Conservation (phyloP, 2,113 vertebrate genomes). For the Conger conger region DNA sequence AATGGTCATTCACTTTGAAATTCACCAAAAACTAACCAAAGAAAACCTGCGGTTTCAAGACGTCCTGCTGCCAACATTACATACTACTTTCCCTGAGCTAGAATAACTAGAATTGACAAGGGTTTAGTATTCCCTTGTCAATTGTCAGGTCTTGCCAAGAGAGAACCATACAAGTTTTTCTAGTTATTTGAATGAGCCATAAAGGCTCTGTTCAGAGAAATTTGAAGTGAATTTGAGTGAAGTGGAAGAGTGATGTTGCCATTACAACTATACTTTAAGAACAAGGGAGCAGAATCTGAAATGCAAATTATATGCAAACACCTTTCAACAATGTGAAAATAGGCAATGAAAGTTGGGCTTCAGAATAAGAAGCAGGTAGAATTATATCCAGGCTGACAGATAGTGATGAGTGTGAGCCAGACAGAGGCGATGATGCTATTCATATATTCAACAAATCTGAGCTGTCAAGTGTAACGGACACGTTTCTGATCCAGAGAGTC, state of each 20-base stretch:
- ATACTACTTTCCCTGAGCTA: neutral
- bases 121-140: neutral
- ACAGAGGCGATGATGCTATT: neutral
- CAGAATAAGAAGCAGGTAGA: neutral
- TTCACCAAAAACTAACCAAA: neutral
- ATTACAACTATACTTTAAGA: neutral
- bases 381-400: neutral
- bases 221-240: neutral
- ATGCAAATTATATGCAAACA: neutral
- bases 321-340: neutral
- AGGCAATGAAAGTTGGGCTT: neutral
- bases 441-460: constrained; percentile 9
- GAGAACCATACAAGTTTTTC: neutral
- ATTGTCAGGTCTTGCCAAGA: neutral
- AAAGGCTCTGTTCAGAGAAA: neutral
- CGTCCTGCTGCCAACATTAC: neutral
- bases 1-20: neutral
- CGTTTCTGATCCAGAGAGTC: neutral
- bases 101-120: neutral
- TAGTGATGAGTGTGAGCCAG: neutral
- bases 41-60: neutral
- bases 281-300: neutral
- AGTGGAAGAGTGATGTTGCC: neutral
- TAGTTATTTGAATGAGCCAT: neutral
- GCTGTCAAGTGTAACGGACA: neutral